Evolutionary conservation across 2,888 invertebrate genomes (phyloP), one percentile per base, ranked within the genome.

Genomic region (Nomada fucata): DNA sequence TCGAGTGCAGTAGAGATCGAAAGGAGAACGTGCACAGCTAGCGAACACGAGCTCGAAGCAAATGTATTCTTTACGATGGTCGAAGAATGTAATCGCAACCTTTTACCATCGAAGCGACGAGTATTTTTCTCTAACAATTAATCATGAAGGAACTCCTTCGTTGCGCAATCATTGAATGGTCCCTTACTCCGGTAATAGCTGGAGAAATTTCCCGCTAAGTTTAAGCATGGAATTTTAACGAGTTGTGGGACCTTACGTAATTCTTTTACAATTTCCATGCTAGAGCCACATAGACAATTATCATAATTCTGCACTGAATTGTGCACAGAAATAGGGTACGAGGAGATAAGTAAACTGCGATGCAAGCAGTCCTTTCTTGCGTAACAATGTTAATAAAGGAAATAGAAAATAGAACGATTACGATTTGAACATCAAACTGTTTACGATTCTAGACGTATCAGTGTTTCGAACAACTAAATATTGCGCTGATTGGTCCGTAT

Each of bases 51-150:
- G 42, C n/a, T 26, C 29, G 23, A 36, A 50, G 23, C 20, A 23
- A 23, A 63, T 11, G 44, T 59, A 20, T 50, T 9, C 15, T 29
- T 29, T 5, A 50, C 68, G 78, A 83, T 80, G 77, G 72, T 47
- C 26, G 26, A 26, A 60, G 53, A 52, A 69, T 29, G 61, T 23
- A 29, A 20, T 47, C 15, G 74, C 50, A 36, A 47, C 76, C 85
- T 86, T 86, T 85, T 88, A 89, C 44, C 55, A 84, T 44, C 18
- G 18, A 26, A 42, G 64, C 18, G 23, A 3, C 53, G 13, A 18
- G 11, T 23, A 57, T 42, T 50, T 36, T 50, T 29, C 29, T 50
- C 60, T n/a, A 18, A 11, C 70, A 50, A 71, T 71, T 71, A 71
- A 71, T 71, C 60, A 50, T 2, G 70, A 29, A 61, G 50, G 60